Evolutionary conservation across 2,113 vertebrate genomes (phyloP), one percentile per base, ranked within the genome.

Genomic region (Haemorhous mexicanus): DNA sequence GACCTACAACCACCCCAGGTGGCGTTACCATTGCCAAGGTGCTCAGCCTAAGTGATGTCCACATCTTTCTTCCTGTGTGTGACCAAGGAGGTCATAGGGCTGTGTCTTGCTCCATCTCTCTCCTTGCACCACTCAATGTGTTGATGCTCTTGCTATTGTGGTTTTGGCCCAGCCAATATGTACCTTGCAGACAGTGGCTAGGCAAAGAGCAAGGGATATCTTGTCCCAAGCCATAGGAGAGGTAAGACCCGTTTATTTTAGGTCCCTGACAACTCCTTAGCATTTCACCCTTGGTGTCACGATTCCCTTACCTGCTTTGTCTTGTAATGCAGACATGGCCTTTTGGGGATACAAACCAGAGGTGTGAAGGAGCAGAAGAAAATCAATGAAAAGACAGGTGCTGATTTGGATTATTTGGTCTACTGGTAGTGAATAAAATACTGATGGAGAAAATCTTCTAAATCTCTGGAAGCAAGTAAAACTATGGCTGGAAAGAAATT

Each of bases 1-100:
- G 56, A 33, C 7, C 59, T 59, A 0, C 13, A 63, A 6, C 14
- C 0, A 1, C 17, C 44, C 9, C 37, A 6, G 5, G 18, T 59
- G 49, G 6, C 39, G n/a, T 12, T 52, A 7, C 10, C 66, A 24
- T 1, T 53, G 37, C 10, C 2, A 2, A 53, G 22, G 41, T 33
- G 44, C 58, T 81, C n/a, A 13, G 24, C 55, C n/a, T 8, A 3
- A 62, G 56, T 8, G 47, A 43, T 32, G 23, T 13, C 78, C 39
- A 11, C 17, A 3, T 33, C 14, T 56, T 72, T 72, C 11, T 47
- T 75, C 43, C 47, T 14, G 2, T 6, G 2, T 35, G 49, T 56
- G 63, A 50, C n/a, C 52, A 62, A 55, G 39, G 50, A 73, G 50
- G 7, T 20, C 26, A 13, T 28, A 44, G 55, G 46, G 17, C 47